phyloP scores from a whole-genome alignment of 2,888 invertebrate species.

The Axea sp. region DNA sequence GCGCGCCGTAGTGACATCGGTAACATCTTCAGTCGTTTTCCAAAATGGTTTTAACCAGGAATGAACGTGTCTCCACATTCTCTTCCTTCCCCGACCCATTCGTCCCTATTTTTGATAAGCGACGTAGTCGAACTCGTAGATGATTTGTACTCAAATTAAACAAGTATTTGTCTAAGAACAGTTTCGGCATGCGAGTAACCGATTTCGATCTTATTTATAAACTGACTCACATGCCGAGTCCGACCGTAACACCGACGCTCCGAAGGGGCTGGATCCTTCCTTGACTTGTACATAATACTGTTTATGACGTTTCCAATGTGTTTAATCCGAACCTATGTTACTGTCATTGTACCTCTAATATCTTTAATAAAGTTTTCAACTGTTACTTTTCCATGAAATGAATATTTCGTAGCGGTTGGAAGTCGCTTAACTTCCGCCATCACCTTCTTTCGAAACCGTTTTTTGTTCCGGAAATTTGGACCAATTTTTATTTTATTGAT shows the following conservation, averaged over 20 bases:
- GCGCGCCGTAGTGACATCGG: constrained; percentile 80
- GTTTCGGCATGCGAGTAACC: constrained; percentile 12
- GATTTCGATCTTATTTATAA: too few species aligned
- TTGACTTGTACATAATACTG: constrained; percentile 58
- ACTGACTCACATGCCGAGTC: constrained; percentile 14
- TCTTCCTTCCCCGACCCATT: too few species aligned
- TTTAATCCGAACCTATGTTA: constrained; percentile 60
- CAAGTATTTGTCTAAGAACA: constrained; percentile 7
- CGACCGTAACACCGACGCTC: constrained; percentile 5
- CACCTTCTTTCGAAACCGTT: background rate
- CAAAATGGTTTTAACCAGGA: constrained; percentile 78
- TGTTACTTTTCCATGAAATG: constrained; percentile 47
- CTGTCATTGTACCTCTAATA: constrained; percentile 66
- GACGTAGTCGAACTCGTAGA: constrained; percentile 50
- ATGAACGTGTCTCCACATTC: constrained; percentile 63
- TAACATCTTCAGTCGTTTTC: constrained; percentile 78
- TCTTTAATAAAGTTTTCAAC: constrained; percentile 68
- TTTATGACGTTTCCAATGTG: constrained; percentile 47
- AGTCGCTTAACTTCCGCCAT: too few species aligned
- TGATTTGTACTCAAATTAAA: constrained; percentile 4
- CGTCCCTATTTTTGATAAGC: constrained; percentile 7
- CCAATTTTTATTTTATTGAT: too few species aligned
- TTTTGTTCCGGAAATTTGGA: too few species aligned
- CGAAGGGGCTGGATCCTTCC: constrained; percentile 21
- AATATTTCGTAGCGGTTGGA: constrained; percentile 23